These are phyloP conservation scores for Zootoca vivipara DNA, from an alignment of 2,113 vertebrate species.

Conservation along the genomic window DNA sequence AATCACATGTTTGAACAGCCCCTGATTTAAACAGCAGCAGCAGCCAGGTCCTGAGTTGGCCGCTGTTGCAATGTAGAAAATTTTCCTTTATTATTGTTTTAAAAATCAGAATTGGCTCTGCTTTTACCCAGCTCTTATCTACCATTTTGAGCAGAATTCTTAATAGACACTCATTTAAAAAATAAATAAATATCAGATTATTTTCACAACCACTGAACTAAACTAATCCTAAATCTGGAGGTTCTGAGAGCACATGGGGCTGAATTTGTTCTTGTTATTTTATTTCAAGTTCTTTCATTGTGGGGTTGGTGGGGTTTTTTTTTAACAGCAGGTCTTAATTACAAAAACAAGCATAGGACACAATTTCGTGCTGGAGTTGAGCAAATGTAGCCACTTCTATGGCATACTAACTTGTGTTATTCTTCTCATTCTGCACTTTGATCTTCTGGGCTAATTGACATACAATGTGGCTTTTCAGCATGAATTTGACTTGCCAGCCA, in stretches of 20 bases:
- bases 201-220: neutral
- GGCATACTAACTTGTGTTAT: neutral
- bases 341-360: neutral
- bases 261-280: neutral
- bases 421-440: neutral
- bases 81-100: too few relatives aligned
- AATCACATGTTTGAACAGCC: too few relatives aligned
- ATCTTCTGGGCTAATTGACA: neutral
- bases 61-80: too few relatives aligned
- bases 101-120: neutral
- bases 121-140: neutral
- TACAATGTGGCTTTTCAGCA: neutral
- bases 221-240: neutral
- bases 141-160: neutral
- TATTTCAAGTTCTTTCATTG: too few relatives aligned
- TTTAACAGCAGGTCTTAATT: too few relatives aligned
- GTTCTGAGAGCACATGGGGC: neutral
- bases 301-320: too few relatives aligned
- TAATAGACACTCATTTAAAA: neutral
- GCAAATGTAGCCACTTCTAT: neutral
- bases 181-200: neutral
- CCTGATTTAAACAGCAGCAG: too few relatives aligned
- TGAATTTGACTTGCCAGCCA: neutral
- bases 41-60: too few relatives aligned
- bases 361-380: neutral